Base-by-base conservation (phyloP, 2,113 vertebrate species). In the Mus spicilegus region DNA sequence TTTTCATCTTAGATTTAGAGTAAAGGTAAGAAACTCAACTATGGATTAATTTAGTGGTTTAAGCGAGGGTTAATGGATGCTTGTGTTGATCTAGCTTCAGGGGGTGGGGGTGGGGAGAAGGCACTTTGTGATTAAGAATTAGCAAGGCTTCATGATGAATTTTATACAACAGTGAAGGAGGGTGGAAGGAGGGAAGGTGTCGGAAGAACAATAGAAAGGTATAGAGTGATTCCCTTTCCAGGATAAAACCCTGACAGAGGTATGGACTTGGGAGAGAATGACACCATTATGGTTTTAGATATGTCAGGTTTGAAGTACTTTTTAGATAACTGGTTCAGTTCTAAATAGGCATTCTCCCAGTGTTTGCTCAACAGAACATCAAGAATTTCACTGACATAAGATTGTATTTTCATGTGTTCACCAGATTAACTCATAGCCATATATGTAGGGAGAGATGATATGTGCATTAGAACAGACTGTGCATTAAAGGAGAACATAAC, bases 1-100 rank as follows among this genome's bases (percentile, higher is more conserved):
- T 24, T 20, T 20, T 36, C 51, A 4, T 26, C 13, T 7, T 5
- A 14, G 22, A 26, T 20, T 11, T 0, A 11, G 17, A 22, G 22
- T 7, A 22, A 84, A 39, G 3, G 36, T 2, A 36, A 81, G 28
- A 56, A 84, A 16, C 9, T 30, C 39, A 49, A 42, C 1, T 72
- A 39, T 61, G 33, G 33, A n/a, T 70, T 56, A 10, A 0, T 16
- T 12, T 12, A 10, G 46, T 8, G 8, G 76, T 93, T 84, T 39
- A 42, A 19, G 11, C 9, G 8, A 78, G 84, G 73, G 54, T 8
- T 46, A 12, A 7, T 5, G 17, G 51, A 26, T 63, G 26, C 54
- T 56, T 17, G 5, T 20, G 70, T 67, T 61, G 17, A 46, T 36
- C 8, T 20, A 56, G 58, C 19, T 54, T 9, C 65, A 70, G 82